Evolutionary conservation across 2,888 invertebrate species (phyloP).

Genomic region (Gnatocerus cornutus): DNA sequence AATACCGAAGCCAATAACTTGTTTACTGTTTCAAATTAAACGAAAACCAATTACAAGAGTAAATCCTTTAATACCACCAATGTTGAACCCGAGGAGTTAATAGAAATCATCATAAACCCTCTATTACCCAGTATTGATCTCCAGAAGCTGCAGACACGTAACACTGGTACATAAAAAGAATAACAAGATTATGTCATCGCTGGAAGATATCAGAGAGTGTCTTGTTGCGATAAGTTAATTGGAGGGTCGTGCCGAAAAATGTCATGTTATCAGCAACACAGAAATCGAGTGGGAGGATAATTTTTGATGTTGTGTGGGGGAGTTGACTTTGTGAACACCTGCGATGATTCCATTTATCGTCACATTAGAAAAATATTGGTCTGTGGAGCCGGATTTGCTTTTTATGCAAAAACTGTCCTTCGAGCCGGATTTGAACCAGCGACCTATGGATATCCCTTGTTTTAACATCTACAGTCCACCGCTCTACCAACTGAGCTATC

Average conservation of each 20-base stretch:
- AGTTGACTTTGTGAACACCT: not conserved
- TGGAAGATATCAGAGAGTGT: not conserved
- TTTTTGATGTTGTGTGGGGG: slow-evolving; percentile 8
- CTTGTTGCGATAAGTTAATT: slow-evolving; percentile 6
- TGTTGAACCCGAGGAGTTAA: too few species aligned
- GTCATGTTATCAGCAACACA: slow-evolving; percentile 12
- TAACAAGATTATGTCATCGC: not conserved
- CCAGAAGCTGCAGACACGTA: not conserved
- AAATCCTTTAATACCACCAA: too few species aligned
- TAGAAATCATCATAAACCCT: too few species aligned
- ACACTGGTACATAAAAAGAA: not conserved
- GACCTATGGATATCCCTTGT: slow-evolving; percentile 75
- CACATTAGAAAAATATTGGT: not conserved
- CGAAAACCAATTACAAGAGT: slow-evolving; percentile 1
- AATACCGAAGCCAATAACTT: not conserved
- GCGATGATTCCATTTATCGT: not conserved
- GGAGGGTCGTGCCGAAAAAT: slow-evolving; percentile 1
- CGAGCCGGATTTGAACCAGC: slow-evolving; percentile 82
- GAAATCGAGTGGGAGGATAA: slow-evolving; percentile 12
- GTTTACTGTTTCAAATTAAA: not conserved
- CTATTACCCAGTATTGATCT: slow-evolving; percentile 13
- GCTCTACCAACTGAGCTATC: slow-evolving; percentile 64
- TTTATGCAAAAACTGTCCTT: slow-evolving; percentile 70
- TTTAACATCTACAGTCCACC: slow-evolving; percentile 59
- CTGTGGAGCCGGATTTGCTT: too few species aligned